A percentile compares a stretch with the other conserved stretches of the same genome.
Conservation (phyloP, 2,113 vertebrate genomes). For the Gobio gobio region DNA sequence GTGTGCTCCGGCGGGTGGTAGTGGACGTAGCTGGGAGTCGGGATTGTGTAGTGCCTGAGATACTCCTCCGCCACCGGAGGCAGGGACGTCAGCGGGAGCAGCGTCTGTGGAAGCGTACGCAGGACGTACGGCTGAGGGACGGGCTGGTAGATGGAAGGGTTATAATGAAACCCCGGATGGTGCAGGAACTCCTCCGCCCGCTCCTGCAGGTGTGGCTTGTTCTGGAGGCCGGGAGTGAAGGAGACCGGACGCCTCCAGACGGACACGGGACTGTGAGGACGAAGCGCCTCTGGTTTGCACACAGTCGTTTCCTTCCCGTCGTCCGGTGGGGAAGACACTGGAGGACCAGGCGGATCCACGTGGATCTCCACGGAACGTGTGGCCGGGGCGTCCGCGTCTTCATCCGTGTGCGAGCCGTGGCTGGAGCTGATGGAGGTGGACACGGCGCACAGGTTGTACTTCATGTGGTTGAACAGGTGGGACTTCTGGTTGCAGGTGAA, state of each 20-base stretch:
- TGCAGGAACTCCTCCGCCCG: not conserved
- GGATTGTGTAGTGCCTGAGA: constrained; percentile 79
- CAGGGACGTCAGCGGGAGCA: constrained; percentile 54
- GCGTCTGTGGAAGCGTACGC: constrained; percentile 73
- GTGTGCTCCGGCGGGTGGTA: constrained; percentile 69
- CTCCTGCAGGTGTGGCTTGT: constrained; percentile 68
- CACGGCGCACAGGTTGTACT: constrained; percentile 94
- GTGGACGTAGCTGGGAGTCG: constrained; percentile 58
- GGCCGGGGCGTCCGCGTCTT: constrained; percentile 15
- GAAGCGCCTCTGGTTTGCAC: not conserved
- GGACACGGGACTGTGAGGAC: not conserved
- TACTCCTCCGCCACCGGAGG: constrained; percentile 73
- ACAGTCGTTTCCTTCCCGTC: not conserved
- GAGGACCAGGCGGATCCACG: not conserved
- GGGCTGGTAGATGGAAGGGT: constrained; percentile 69
- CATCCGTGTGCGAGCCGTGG: too few relatives aligned
- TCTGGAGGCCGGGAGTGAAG: not conserved
- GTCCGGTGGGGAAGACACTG: not conserved
- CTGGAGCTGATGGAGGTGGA: constrained; percentile 87
- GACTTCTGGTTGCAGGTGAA: constrained; percentile 99
- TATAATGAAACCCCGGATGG: constrained; percentile 79
- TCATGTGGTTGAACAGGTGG: constrained; percentile 98
- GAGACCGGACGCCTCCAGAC: not conserved
- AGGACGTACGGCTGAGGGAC: constrained; percentile 64
- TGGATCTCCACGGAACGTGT: too few relatives aligned